Base-by-base conservation (phyloP, 1,140 invertebrate species). In the Mesaphorura yosii region DNA sequence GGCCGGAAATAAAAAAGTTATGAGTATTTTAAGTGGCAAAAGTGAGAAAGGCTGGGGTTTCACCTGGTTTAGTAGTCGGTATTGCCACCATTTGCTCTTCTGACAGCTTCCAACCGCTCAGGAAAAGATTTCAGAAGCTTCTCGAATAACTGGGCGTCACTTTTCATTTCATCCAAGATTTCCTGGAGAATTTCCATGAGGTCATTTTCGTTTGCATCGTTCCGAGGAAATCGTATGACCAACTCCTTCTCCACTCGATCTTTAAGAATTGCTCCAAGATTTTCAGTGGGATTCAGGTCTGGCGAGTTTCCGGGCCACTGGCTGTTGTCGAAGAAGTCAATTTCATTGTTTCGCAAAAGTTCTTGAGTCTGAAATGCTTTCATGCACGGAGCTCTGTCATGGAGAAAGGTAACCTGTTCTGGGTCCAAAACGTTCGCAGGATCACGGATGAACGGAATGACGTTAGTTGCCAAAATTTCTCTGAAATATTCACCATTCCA, bases 351-450 rank as follows among this genome's bases (percentile, higher is more conserved):
- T 26, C 6, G 4, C 17, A 46, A 26, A 12, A 46, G 25, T 6
- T 22, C 7, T 26, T 46, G 44, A 10, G 44, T 46, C 28, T 7
- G 15, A 6, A 22, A 7, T 12, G 44, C 19, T 19, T 23, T 46
- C 44, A 46, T 46, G 44, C 44, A 46, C 23, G 44, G 44, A 22
- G 44, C 44, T 25, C 22, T 20, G 44, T 46, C 44, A 26, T 46
- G 44, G 19, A 46, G 44, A 26, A 46, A 46, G 7, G 19, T 46
- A 22, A 46, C 44, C 28, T 46, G 6, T 22, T 6, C 12, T 46
- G 44, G 19, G 25, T 46, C 44, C 23, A 46, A 7, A 27, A 46
- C 44, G 7, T 46, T 46, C 5, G 10, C n/a, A 10, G 31, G 31
- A n/a, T 34, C 31, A 10, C n/a, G 10, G 10, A 34, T 10, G n/a